Evolutionary conservation across 2,113 vertebrate species (phyloP), one percentile per base, ranked within the genome.

Genomic region (Oreochromis aureus): DNA sequence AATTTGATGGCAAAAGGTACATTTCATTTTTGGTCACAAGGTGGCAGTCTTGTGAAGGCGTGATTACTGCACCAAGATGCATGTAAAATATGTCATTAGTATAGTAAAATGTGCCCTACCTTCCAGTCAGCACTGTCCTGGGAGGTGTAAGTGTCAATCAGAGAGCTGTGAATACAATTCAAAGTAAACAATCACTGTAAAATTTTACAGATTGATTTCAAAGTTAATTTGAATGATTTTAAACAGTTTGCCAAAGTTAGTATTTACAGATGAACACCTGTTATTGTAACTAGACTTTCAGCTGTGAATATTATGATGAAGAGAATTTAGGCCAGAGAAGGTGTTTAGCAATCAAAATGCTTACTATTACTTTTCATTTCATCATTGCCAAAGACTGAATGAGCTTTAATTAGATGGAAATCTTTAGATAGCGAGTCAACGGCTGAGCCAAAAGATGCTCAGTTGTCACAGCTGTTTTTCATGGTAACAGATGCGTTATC

Each of bases 111-210:
- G 4, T 51, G 16, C 18, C 48, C 27, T 59, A 94, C 93, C 63
- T 76, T 83, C 94, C 94, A 95, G 73, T 63, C 46, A 1, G 2
- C 2, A 10, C n/a, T 89, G 10, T 91, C 83, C 10, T 86, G 18
- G 2, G 58, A 10, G 5, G 53, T 84, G 59, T 63, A 69, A 1
- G 8, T 27, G 0, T 69, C 4, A 9, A 89, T 6, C 81, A 95
- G 10, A 10, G 87, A 87, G 46, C 86, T 93, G 85, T 76, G 27
- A 78, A 83, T 15, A 88, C 19, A 88, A 12, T 10, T 59, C 39
- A 83, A 2, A 53, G 7, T 5, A 44, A 22, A 48, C 0, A 56
- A n/a, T 11, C 11, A 56, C 2, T 2, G 15, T 3, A 32, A 1
- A 81, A 51, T n/a, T 54, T 15, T 4, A 39, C 15, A n/a, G n/a